Conservation (phyloP, 1,140 invertebrate genomes). For the honey bee (Apis mellifera) region Amel_HAv3.1 CM009937.2:2578501-2579000, state of each 20-base stretch:
- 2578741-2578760: conserved; percentile 11
- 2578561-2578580: too few species aligned
- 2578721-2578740: not conserved
- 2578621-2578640: too few species aligned
- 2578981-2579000: not conserved
- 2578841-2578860: conserved; percentile 2
- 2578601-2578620: too few species aligned
- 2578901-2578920: not conserved
- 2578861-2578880: conserved; percentile 1
- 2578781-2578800: not conserved
- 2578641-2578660: not conserved
- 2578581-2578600: too few species aligned
- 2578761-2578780: not conserved
- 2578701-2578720: not conserved
- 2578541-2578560: too few species aligned
- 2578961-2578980: not conserved
- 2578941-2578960: fast-evolving
- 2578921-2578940: not conserved
- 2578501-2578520: too few species aligned
- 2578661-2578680: not conserved
- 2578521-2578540: too few species aligned
- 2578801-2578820: conserved; percentile 6
- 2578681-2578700: not conserved
- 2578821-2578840: conserved; percentile 1
- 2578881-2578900: not conserved